Percentiles rank a stretch among this genome's conserved stretches.
These are phyloP conservation scores for Pelusios castaneus DNA, from an alignment of 2,113 vertebrate species.

Conservation along the genomic window DNA sequence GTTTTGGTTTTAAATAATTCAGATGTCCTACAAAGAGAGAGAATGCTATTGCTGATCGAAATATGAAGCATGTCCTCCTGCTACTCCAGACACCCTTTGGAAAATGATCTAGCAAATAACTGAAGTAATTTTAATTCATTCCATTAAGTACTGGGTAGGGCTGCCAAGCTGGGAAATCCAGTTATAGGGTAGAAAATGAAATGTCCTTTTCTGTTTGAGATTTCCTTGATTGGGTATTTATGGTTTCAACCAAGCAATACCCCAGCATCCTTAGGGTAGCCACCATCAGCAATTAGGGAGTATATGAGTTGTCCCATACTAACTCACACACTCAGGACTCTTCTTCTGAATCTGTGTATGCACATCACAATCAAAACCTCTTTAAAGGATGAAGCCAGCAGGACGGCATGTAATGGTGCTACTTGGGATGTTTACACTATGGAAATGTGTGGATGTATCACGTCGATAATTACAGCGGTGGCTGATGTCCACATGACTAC, in stretches of 20 bases:
- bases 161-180: background rate
- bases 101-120: background rate
- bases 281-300: fast-evolving
- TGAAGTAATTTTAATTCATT: background rate
- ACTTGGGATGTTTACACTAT: too few relatives aligned
- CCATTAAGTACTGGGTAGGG: background rate
- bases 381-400: background rate
- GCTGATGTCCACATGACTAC: too few relatives aligned
- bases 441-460: too few relatives aligned
- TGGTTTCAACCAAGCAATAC: background rate
- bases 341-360: fast-evolving
- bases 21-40: background rate
- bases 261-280: background rate
- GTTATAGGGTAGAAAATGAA: background rate
- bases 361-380: background rate
- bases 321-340: background rate
- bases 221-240: background rate
- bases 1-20: background rate
- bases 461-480: too few relatives aligned
- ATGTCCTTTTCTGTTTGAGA: background rate
- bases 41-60: background rate
- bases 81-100: background rate
- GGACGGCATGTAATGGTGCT: background rate
- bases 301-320: background rate
- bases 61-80: background rate